Evolutionary conservation across 2,888 invertebrate species (phyloP).

Genomic region (Drosophila mulleri): DNA sequence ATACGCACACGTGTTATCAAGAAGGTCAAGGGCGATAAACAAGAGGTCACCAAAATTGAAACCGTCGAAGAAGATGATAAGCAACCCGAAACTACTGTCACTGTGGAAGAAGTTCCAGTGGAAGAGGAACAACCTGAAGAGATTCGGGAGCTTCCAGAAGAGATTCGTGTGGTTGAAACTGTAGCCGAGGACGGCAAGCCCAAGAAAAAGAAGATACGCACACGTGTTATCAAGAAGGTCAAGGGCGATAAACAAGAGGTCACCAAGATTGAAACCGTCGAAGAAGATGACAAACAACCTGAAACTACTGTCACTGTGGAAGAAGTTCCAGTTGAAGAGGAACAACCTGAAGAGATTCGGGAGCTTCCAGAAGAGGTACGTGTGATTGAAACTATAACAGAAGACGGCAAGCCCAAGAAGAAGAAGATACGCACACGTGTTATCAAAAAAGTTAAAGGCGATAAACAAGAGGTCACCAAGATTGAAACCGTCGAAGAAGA

Average conservation of each 20-base stretch:
- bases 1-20: slow-evolving; percentile 69
- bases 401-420: slow-evolving; percentile 60
- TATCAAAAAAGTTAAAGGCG: slow-evolving; percentile 70
- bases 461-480: slow-evolving; percentile 68
- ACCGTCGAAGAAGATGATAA: slow-evolving; percentile 70
- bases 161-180: slow-evolving; percentile 52
- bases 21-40: slow-evolving; percentile 67
- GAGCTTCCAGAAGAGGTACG: slow-evolving; percentile 67
- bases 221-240: slow-evolving; percentile 66
- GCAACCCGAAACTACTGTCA: slow-evolving; percentile 58
- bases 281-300: slow-evolving; percentile 58
- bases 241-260: slow-evolving; percentile 68
- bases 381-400: slow-evolving; percentile 52
- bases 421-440: slow-evolving; percentile 68
- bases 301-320: slow-evolving; percentile 65
- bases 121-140: slow-evolving; percentile 46
- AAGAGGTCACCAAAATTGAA: slow-evolving; percentile 72
- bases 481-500: slow-evolving; percentile 73
- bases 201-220: slow-evolving; percentile 60
- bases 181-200: slow-evolving; percentile 55
- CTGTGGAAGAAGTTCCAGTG: slow-evolving; percentile 50
- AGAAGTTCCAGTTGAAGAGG: slow-evolving; percentile 46
- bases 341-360: slow-evolving; percentile 37
- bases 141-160: slow-evolving; percentile 61
- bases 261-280: slow-evolving; percentile 68